phyloP scores from a whole-genome alignment of 2,797 vertebrate species.

The Leptoclinus maculatus region DNA sequence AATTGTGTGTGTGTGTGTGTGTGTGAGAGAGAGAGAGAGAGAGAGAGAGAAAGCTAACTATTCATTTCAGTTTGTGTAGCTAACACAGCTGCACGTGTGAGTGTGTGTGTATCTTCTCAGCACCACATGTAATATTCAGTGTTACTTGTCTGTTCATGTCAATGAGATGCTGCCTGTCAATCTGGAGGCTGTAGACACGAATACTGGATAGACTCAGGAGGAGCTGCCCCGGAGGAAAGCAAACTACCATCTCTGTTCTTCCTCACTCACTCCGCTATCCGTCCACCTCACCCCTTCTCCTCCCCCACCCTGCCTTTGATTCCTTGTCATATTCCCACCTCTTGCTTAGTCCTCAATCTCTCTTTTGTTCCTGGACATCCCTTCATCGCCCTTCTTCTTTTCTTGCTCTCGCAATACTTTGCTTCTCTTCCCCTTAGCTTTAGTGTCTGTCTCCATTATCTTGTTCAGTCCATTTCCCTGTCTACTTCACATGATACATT shows the following conservation, averaged over 20 bases:
- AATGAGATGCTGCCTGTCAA: conserved; percentile 52
- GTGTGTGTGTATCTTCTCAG: conserved; percentile 17
- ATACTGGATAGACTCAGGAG: conserved; percentile 27
- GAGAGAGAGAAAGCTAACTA: conserved; percentile 11
- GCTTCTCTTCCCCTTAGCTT: background rate
- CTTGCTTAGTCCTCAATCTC: background rate
- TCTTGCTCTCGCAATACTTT: background rate
- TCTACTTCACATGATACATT: background rate
- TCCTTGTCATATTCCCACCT: background rate
- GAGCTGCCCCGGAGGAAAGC: conserved; percentile 28
- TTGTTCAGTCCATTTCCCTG: background rate
- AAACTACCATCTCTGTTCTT: conserved; percentile 3
- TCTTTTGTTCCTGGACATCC: background rate
- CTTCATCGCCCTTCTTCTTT: background rate
- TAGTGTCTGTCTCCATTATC: background rate
- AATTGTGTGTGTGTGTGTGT: conserved; percentile 1
- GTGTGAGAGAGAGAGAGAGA: background rate
- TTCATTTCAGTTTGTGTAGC: conserved; percentile 22
- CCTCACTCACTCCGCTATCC: background rate
- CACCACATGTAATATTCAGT: conserved; percentile 58
- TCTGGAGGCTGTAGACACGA: conserved; percentile 34
- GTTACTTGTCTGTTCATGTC: conserved; percentile 41
- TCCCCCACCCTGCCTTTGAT: background rate
- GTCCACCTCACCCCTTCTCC: background rate
- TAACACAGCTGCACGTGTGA: background rate